Percentiles rank a stretch among this genome's conserved stretches.
These are phyloP conservation scores for Campoplex capitator DNA, from an alignment of 2,888 invertebrate genomes.

Conservation along the genomic window DNA sequence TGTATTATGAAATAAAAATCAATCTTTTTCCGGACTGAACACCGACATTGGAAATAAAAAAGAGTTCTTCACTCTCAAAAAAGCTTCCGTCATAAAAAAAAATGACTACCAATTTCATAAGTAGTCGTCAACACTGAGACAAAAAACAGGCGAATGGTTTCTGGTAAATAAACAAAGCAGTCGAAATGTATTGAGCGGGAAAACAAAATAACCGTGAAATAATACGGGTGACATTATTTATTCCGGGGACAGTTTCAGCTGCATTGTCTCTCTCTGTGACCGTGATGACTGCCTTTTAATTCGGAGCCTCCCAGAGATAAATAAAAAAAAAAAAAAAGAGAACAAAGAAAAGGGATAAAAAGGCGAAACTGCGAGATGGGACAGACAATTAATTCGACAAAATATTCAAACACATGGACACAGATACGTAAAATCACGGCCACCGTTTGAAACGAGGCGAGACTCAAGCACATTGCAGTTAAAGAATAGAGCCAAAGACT, in stretches of 20 bases:
- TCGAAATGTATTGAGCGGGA: slow-evolving; percentile 66
- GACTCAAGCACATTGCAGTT: slow-evolving; percentile 41
- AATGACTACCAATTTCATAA: background rate
- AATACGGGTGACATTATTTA: slow-evolving; percentile 44
- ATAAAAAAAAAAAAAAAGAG: background rate
- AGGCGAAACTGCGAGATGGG: slow-evolving; percentile 1
- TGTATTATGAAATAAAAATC: background rate
- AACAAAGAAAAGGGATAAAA: background rate
- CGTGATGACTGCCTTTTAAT: slow-evolving; percentile 34
- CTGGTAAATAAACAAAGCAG: slow-evolving; percentile 66
- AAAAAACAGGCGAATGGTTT: slow-evolving; percentile 7
- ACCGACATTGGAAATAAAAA: background rate
- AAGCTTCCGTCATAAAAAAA: background rate
- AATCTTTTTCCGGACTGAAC: background rate
- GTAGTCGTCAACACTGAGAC: slow-evolving; percentile 25
- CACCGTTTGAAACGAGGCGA: background rate
- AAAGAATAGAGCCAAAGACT: slow-evolving; percentile 26
- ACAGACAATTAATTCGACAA: slow-evolving; percentile 2
- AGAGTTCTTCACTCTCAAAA: background rate
- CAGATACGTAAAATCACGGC: slow-evolving; percentile 20
- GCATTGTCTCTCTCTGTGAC: slow-evolving; percentile 42
- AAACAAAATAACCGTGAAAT: slow-evolving; percentile 63
- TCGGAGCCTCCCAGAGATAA: background rate
- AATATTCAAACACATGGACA: slow-evolving; percentile 3
- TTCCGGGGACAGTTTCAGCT: slow-evolving; percentile 27